Conservation (phyloP, 2,888 invertebrate genomes). For the Thymelicus sylvestris region DNA sequence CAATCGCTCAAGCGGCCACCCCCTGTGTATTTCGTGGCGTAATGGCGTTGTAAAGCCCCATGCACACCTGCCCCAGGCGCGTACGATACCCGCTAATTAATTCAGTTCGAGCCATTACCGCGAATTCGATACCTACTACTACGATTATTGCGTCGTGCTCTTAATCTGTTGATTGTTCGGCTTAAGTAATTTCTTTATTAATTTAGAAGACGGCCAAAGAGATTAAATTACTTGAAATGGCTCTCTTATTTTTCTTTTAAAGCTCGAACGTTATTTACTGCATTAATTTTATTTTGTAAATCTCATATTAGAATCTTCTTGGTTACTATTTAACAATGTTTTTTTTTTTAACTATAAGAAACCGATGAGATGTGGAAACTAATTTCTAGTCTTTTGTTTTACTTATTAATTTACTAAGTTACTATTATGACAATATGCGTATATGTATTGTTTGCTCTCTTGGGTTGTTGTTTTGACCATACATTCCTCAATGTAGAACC, state of each 20-base stretch:
- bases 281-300: too few relatives aligned
- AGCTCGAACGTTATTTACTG: too few relatives aligned
- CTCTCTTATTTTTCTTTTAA: conserved; percentile 11
- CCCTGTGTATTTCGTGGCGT: conserved; percentile 60
- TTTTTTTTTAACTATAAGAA: too few relatives aligned
- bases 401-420: too few relatives aligned
- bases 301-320: too few relatives aligned
- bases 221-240: conserved; percentile 51
- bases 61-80: conserved; percentile 69
- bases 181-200: conserved; percentile 59
- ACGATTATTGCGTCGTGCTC: conserved; percentile 57
- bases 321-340: too few relatives aligned
- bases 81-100: conserved; percentile 72
- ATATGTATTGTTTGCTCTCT: too few relatives aligned
- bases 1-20: conserved; percentile 66
- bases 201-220: conserved; percentile 48
- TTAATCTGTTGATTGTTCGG: conserved; percentile 59
- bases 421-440: too few relatives aligned
- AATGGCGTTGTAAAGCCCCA: conserved; percentile 72
- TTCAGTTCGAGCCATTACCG: conserved; percentile 69
- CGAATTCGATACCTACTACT: conserved; percentile 61
- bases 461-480: too few relatives aligned
- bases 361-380: not conserved
- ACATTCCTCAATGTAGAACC: too few relatives aligned
- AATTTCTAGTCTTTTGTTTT: not conserved